Base-by-base conservation (phyloP, 2,888 invertebrate genomes). In the Drosophila atripex region DNA sequence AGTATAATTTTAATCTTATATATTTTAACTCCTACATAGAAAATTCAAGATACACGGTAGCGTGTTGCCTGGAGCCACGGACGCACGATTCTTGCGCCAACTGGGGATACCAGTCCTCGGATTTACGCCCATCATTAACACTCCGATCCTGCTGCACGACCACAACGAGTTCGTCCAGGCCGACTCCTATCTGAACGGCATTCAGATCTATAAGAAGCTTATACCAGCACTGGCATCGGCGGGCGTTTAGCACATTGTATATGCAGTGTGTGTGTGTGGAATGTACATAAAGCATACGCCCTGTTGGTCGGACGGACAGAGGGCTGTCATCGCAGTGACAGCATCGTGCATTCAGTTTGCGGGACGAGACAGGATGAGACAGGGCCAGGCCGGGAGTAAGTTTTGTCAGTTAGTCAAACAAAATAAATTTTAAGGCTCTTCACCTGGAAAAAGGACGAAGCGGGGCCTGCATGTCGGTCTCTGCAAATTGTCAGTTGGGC, bases 91-190 rank as follows among this genome's bases (percentile, higher is more conserved):
- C 88, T 90, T 98, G 3, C 94, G 98, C 86, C 91, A 93, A 92
- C 92, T 41, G 21, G 97, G 97, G 8, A 93, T 96, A 63, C 96
- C 97, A 8, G 97, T 97, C 0, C 92, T 98, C 69, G 97, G 98
- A 21, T 97, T 98, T 91, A 97, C 97, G 0, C 98, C 98, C 0
- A 96, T 98, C 93, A 95, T 95, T 86, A 93, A 95, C 86, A 97
- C 97, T 0, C 95, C 95, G 0, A 94, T 97, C 11, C 93, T 96
- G 5, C 93, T 98, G 4, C 99, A 99, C 89, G 97, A 97, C 91
- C 96, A 98, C 90, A 94, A 99, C 90, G 99, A 99, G 90, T 96
- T 93, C 83, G 92, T 99, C 4, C 94, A 94, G 71, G 95, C 95
- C 52, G 93, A 94, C 14, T 94, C 94, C 3, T 98, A 96, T 92